phyloP scores from a whole-genome alignment of 30 jellyfish, hydroid and myxozoan genomes.

The Turritopsis dohrnii region DNA sequence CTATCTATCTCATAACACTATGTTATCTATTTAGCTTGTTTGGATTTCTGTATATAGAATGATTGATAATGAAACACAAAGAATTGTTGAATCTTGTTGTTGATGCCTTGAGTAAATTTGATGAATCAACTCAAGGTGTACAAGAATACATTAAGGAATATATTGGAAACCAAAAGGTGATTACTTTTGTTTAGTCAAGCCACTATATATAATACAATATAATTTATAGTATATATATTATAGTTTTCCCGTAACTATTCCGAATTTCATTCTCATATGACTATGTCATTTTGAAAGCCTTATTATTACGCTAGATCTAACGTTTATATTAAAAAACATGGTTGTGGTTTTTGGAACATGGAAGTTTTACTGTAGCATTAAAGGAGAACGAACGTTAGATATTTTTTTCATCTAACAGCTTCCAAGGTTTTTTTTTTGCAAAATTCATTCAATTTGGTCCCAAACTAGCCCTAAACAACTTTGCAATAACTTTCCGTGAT shows the following conservation, averaged over 20 bases:
- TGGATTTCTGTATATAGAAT: background rate
- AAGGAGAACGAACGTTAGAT: too few relatives aligned
- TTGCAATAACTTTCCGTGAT: too few relatives aligned
- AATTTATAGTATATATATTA: too few relatives aligned
- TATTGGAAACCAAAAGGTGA: background rate
- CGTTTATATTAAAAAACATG: too few relatives aligned
- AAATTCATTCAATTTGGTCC: too few relatives aligned
- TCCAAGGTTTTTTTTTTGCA: too few relatives aligned
- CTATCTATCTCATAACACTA: background rate
- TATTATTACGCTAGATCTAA: too few relatives aligned
- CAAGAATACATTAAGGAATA: slow-evolving; percentile 8
- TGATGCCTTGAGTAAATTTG: background rate
- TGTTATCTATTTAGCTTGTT: background rate
- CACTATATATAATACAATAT: background rate
- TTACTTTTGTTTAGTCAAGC: background rate
- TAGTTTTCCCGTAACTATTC: background rate
- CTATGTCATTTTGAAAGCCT: too few relatives aligned
- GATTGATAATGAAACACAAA: slow-evolving; percentile 10
- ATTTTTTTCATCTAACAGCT: too few relatives aligned
- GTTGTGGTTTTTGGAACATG: too few relatives aligned
- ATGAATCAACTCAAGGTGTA: slow-evolving; percentile 2
- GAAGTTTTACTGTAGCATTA: too few relatives aligned
- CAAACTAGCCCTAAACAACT: too few relatives aligned
- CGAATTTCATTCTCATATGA: background rate
- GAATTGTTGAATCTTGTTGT: background rate